Percentiles rank a stretch among this genome's conserved stretches.
Conservation (phyloP, 2,888 invertebrate species). For the Diadegma fenestrale region DNA sequence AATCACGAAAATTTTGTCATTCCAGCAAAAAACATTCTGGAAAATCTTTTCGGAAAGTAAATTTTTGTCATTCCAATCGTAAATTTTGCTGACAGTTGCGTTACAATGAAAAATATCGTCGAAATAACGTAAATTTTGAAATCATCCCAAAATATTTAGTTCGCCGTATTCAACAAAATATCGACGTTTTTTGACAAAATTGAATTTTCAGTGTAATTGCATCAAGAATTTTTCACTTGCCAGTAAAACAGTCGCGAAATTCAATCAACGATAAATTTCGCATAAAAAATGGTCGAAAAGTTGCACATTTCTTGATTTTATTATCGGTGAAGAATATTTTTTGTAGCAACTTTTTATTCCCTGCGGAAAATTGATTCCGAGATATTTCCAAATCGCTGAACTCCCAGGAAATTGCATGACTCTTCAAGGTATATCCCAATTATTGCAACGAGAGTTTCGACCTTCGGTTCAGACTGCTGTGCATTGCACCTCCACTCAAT, state of each 20-base stretch:
- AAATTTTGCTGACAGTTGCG: too few species aligned
- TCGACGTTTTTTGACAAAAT: too few species aligned
- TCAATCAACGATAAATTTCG: neutral
- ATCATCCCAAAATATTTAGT: too few species aligned
- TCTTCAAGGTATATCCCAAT: constrained; percentile 1
- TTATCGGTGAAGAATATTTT: neutral
- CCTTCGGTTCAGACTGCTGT: constrained; percentile 33
- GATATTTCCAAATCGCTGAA: constrained; percentile 36
- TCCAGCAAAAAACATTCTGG: too few species aligned
- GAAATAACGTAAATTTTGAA: too few species aligned
- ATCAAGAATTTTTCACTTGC: neutral
- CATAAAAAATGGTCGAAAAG: neutral
- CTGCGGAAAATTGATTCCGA: constrained; percentile 18
- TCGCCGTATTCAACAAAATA: too few species aligned
- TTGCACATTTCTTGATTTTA: neutral
- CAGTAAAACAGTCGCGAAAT: neutral
- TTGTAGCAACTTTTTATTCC: neutral
- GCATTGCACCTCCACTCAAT: constrained; percentile 4
- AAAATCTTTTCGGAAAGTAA: too few species aligned
- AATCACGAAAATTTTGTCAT: too few species aligned
- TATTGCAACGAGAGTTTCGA: constrained; percentile 43
- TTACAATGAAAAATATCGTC: too few species aligned
- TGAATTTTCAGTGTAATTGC: too few species aligned
- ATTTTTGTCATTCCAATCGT: too few species aligned
- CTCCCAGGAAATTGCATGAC: constrained; percentile 28